Percentiles rank a stretch among this genome's conserved stretches.
Conservation (phyloP, 2,888 invertebrate species). For the Dryocosmus kuriphilus region DNA sequence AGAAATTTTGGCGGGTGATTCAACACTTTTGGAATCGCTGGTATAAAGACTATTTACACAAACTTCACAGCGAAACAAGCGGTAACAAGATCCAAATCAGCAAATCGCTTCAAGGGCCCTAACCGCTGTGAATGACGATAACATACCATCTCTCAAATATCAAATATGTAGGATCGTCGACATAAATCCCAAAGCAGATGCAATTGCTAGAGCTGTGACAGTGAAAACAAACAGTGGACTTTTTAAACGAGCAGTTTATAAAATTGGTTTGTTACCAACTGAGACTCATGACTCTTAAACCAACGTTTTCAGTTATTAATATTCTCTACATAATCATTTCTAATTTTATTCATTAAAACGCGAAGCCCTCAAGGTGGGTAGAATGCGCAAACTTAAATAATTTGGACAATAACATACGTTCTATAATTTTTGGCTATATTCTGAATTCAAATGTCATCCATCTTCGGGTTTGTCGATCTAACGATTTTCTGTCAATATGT, state of each 20-base stretch:
- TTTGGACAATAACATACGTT: too few relatives aligned
- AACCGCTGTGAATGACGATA: not conserved
- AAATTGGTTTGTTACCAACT: not conserved
- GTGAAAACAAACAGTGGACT: not conserved
- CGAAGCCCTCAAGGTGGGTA: too few relatives aligned
- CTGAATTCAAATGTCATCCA: too few relatives aligned
- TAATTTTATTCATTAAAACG: too few relatives aligned
- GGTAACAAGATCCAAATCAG: not conserved
- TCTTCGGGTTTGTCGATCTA: too few relatives aligned
- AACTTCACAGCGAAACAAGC: not conserved
- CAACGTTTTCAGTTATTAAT: too few relatives aligned
- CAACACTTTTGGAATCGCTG: not conserved
- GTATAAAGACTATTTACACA: too few relatives aligned
- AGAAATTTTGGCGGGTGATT: too few relatives aligned
- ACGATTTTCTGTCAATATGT: too few relatives aligned
- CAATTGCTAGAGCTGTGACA: not conserved
- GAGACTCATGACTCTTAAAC: not conserved
- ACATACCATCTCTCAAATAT: not conserved
- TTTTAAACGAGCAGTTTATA: conserved; percentile 15
- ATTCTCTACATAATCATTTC: too few relatives aligned
- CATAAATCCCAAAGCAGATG: conserved; percentile 8
- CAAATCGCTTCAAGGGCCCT: not conserved
- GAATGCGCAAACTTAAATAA: too few relatives aligned
- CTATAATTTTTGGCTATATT: too few relatives aligned
- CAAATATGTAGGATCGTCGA: conserved; percentile 12